Evolutionary conservation across 2,113 vertebrate genomes (phyloP).

Genomic region (Pyxicephalus adspersus): DNA sequence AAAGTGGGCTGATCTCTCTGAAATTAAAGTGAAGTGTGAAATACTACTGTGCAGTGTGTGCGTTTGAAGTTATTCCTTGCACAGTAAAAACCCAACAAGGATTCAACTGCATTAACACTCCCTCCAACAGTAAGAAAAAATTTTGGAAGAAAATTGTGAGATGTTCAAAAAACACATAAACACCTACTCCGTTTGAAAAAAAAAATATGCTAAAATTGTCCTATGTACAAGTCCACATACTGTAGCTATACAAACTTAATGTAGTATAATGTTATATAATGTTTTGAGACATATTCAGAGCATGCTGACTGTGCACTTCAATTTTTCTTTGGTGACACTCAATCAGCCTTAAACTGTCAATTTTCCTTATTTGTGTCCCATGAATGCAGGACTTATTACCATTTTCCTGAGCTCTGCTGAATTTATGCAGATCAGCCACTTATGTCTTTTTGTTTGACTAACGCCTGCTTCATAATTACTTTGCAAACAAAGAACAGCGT

Average conservation of each 20-base stretch:
- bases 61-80: too few species aligned
- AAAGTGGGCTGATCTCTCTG: too few species aligned
- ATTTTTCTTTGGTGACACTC: not conserved
- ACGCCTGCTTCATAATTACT: conserved; percentile 39
- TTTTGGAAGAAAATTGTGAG: too few species aligned
- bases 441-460: conserved; percentile 48
- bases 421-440: conserved; percentile 51
- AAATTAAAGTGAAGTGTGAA: too few species aligned
- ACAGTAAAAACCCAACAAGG: too few species aligned
- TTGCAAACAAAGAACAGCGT: conserved; percentile 36
- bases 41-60: too few species aligned
- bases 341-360: conserved; percentile 24
- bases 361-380: conserved; percentile 39
- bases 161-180: too few species aligned
- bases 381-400: conserved; percentile 11
- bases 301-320: conserved; percentile 24
- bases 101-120: too few species aligned
- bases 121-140: too few species aligned
- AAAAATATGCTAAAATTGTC: too few species aligned
- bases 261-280: conserved; percentile 1
- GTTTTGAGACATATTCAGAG: not conserved
- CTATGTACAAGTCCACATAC: too few species aligned
- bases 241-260: not conserved
- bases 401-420: conserved; percentile 42
- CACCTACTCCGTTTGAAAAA: too few species aligned